Conservation (phyloP, 2,888 invertebrate species). For the Ommatoiulus sabulosus region DNA sequence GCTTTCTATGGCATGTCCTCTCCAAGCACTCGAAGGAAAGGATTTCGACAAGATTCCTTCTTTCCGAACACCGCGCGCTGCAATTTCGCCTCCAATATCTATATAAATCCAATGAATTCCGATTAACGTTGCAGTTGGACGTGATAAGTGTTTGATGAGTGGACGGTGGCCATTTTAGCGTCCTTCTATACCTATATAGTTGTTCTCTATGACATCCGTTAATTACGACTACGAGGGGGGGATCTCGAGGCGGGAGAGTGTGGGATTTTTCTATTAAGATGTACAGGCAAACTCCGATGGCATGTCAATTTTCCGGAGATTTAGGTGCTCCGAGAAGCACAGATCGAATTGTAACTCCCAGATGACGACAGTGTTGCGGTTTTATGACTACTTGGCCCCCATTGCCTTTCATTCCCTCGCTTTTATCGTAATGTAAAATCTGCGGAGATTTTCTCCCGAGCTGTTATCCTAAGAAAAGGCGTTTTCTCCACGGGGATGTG, state of each 20-base stretch:
- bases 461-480: constrained; percentile 42
- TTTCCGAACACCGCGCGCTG: neutral
- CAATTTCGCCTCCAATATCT: constrained; percentile 20
- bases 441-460: constrained; percentile 17
- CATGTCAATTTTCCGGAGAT: constrained; percentile 43
- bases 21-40: neutral
- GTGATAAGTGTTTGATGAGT: constrained; percentile 45
- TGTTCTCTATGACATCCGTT: constrained; percentile 5
- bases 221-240: neutral
- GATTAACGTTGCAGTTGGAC: constrained; percentile 32
- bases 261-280: constrained; percentile 12
- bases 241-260: neutral
- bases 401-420: constrained; percentile 22
- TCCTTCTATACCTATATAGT: neutral
- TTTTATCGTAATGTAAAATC: constrained; percentile 48
- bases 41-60: constrained; percentile 32
- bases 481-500: neutral
- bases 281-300: neutral
- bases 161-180: neutral
- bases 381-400: constrained; percentile 24
- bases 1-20: neutral
- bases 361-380: constrained; percentile 20
- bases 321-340: constrained; percentile 43
- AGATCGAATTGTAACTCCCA: constrained; percentile 36
- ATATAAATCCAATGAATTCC: constrained; percentile 44